Percentiles rank a stretch among this genome's conserved stretches.
Conservation (phyloP, 1,140 invertebrate genomes). For the Heliconius nattereri region DNA sequence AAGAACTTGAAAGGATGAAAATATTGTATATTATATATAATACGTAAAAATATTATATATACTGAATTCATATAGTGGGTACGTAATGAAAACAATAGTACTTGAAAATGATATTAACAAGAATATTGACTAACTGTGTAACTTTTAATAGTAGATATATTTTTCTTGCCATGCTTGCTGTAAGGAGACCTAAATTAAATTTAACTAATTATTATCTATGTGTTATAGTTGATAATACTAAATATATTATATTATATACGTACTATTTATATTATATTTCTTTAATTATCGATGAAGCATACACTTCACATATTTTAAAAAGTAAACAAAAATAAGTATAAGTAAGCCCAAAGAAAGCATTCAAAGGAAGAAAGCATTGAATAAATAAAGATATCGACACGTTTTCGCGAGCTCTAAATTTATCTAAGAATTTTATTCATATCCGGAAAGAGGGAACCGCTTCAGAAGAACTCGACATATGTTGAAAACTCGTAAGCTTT, state of each 20-base stretch:
- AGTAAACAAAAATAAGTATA: slow-evolving; percentile 14
- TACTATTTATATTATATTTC: too few species aligned
- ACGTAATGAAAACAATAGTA: too few species aligned
- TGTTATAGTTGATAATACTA: too few species aligned
- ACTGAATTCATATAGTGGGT: too few species aligned
- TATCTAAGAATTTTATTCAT: slow-evolving; percentile 74
- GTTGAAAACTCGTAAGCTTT: slow-evolving; percentile 55
- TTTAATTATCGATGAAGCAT: too few species aligned
- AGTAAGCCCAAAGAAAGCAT: slow-evolving; percentile 27
- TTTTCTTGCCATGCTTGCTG: not conserved
- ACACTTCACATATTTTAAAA: too few species aligned
- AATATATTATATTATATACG: too few species aligned
- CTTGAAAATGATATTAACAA: too few species aligned
- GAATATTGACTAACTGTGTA: not conserved
- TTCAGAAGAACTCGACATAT: slow-evolving; percentile 62
- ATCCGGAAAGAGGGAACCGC: slow-evolving; percentile 56
- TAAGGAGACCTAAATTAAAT: too few species aligned
- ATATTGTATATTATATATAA: not conserved
- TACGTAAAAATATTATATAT: too few species aligned
- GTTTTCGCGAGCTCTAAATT: slow-evolving; percentile 69
- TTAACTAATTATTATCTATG: too few species aligned
- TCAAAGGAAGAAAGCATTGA: slow-evolving; percentile 55
- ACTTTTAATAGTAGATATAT: too few species aligned
- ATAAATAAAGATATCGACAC: slow-evolving; percentile 76
- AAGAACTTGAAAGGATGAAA: not conserved